Base-by-base conservation (phyloP, 2,113 vertebrate genomes). In the Lipophrys pholis region DNA sequence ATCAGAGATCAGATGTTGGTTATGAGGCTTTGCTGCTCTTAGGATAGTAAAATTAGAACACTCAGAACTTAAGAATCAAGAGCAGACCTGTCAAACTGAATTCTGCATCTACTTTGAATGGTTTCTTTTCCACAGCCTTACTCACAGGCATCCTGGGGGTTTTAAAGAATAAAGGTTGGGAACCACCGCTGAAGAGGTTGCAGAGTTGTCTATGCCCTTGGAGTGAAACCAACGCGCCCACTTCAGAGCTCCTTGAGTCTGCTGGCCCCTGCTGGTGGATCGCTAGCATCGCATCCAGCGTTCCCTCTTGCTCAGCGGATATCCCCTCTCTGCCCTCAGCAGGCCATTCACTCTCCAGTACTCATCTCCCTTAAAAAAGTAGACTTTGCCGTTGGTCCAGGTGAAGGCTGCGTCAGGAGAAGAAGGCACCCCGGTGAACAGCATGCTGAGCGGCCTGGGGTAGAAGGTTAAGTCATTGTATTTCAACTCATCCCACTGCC, bases 401-500 rank as follows among this genome's bases (percentile, higher is more conserved):
- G 94, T 95, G 85, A 95, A 76, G 7, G 95, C 94, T 0, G 95
- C 95, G 0, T 96, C 95, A 1, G 83, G 89, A 16, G 73, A 62
- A 12, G 90, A 60, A 0, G 95, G 95, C 8, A 90, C 84, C 4
- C 95, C 93, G 0, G 89, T 91, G 78, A 97, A 95, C 56, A 96
- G 87, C 51, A 46, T 62, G 7, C 93, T 93, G 54, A 95, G 94
- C 17, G 94, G 94, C 73, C 94, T 96, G 41, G 95, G 94, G 72
- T 94, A 94, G 40, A 75, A 39, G 8, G 81, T 80, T 41, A 96
- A 74, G 78, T 91, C 80, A 5, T 65, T 95, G 81, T 80, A 89
- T 8, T 70, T 83, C 78, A 95, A 70, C 82, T 96, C 95, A 6
- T 96, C 95, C 94, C 94, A 97, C 83, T 96, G 95, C 95, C 95